These are phyloP conservation scores for Dryas iulia DNA, from an alignment of 1,140 invertebrate species.

Conservation along the genomic window DNA sequence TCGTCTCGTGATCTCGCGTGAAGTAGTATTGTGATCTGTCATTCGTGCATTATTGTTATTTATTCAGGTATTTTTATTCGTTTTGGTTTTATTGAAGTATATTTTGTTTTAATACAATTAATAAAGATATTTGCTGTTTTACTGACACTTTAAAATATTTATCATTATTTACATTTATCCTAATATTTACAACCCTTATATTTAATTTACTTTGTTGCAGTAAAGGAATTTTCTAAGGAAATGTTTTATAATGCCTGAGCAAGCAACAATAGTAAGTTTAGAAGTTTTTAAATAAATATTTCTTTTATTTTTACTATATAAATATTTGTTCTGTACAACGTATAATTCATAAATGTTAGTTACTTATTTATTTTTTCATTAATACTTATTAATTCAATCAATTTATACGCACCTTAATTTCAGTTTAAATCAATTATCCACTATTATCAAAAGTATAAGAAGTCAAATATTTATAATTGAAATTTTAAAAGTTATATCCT, in stretches of 20 bases:
- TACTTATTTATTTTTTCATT: too few species aligned
- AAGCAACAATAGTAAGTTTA: constrained; percentile 16
- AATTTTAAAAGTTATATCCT: too few species aligned
- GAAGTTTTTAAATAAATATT: not conserved
- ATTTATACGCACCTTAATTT: too few species aligned
- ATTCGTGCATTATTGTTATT: not conserved
- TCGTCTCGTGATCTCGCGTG: constrained; percentile 12
- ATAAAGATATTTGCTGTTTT: not conserved
- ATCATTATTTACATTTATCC: too few species aligned
- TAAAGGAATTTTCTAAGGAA: not conserved
- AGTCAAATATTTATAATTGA: too few species aligned
- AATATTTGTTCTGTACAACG: too few species aligned
- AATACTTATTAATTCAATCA: too few species aligned
- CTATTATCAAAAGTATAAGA: too few species aligned
- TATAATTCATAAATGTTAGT: too few species aligned
- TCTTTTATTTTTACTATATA: not conserved
- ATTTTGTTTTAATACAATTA: not conserved
- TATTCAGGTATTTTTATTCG: not conserved
- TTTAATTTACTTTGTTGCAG: not conserved
- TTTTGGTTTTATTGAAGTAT: not conserved
- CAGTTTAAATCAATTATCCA: too few species aligned
- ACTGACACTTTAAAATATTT: too few species aligned
- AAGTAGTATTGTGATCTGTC: not conserved
- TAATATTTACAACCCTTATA: not conserved
- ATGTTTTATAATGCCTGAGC: constrained; percentile 11